A percentile compares a stretch with the other conserved stretches of the same genome.
Conservation (phyloP, 2,888 invertebrate genomes). For the Amphipoea lucens region DNA sequence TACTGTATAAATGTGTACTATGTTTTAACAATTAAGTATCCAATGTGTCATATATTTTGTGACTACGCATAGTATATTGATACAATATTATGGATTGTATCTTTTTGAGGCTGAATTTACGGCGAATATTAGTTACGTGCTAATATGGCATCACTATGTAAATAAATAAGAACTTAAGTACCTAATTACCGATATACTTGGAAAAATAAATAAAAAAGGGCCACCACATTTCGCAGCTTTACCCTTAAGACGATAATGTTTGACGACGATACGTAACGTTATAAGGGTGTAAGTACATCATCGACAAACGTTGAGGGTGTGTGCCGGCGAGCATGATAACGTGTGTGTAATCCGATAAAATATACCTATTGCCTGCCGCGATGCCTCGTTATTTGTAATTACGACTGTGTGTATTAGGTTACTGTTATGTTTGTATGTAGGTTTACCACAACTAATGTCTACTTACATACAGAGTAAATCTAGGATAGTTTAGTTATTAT, state of each 20-base stretch:
- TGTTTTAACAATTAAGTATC: too few species aligned
- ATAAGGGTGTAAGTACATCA: conserved; percentile 81
- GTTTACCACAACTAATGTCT: neutral
- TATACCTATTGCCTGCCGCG: conserved; percentile 80
- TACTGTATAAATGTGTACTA: too few species aligned
- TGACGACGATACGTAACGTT: conserved; percentile 66
- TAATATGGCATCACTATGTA: conserved; percentile 1
- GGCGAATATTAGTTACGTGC: neutral
- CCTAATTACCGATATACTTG: neutral
- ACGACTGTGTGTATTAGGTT: conserved; percentile 68
- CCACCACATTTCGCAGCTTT: conserved; percentile 20
- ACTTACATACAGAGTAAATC: neutral
- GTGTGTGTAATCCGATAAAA: conserved; percentile 87
- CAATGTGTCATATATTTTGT: too few species aligned
- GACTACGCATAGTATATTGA: too few species aligned
- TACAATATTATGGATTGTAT: too few species aligned
- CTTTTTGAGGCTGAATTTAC: neutral
- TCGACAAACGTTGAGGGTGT: conserved; percentile 76
- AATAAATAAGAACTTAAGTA: neutral
- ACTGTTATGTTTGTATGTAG: conserved; percentile 59
- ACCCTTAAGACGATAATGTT: conserved; percentile 42
- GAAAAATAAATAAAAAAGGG: conserved; percentile 10
- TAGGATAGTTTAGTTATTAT: neutral
- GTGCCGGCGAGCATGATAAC: conserved; percentile 80
- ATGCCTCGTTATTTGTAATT: conserved; percentile 85